Base-by-base conservation (phyloP, 2,113 vertebrate genomes). In the Bubo blakistoni region DNA sequence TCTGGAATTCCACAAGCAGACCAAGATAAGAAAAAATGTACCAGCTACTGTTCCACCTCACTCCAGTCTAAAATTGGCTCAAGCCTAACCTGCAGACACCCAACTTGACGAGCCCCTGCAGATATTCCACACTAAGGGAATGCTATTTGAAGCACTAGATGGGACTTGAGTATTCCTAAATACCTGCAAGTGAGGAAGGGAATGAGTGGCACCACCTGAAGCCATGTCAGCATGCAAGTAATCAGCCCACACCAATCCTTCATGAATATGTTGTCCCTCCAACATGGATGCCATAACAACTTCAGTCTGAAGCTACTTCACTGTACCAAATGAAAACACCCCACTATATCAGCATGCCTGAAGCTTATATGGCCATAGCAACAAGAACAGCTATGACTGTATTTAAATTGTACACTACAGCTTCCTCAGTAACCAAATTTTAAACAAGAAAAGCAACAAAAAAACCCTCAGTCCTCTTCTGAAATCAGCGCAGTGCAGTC, bases 101-200 rank as follows among this genome's bases (percentile, higher is more conserved):
- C 58, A 92, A 8, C 8, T 65, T 65, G 36, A 81, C 84, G 32
- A 52, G 27, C 21, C 27, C 27, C 49, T 47, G 58, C 44, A 81
- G 36, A 66, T 54, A 83, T 13, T 62, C 29, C 55, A 87, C 3
- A 9, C 32, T 27, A 49, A 16, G 6, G 24, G 13, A 93, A 85
- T n/a, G 21, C 11, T 82, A 57, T 9, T 51, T 1, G 1, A 81
- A 84, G 55, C 0, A 0, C 13, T 55, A 44, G 10, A 58, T 27
- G 9, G 5, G 32, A 54, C 52, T 47, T 32, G 11, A 67, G 11
- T 42, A 86, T 8, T 63, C 65, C 69, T 30, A 76, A 84, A 34
- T 51, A 63, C 24, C 7, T 54, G 16, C 21, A 83, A 94, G 24
- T 16, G n/a, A 78, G 4, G 27, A 81, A 91, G 22, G 0, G 2